A percentile compares a stretch with the other conserved stretches of the same genome.
Evolutionary conservation across 2,797 vertebrate genomes (phyloP).

Genomic region (Trachops cirrhosus): DNA sequence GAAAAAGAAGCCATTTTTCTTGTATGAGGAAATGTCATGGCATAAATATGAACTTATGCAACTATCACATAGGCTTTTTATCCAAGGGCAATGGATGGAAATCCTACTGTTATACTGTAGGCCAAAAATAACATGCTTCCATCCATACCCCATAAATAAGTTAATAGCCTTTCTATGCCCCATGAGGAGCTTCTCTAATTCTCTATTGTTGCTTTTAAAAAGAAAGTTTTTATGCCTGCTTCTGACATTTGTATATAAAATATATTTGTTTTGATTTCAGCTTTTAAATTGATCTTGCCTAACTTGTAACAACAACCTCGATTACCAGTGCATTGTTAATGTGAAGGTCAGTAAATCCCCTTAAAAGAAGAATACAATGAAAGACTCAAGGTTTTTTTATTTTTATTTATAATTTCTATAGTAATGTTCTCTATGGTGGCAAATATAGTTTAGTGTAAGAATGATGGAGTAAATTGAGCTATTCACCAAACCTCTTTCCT

Average conservation of each 20-base stretch:
- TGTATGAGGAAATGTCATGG: constrained; percentile 25
- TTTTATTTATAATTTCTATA: constrained; percentile 53
- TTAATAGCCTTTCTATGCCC: constrained; percentile 26
- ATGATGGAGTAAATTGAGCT: neutral
- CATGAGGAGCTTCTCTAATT: constrained; percentile 6
- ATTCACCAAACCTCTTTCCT: constrained; percentile 12
- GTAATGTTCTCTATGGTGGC: constrained; percentile 17
- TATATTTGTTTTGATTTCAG: constrained; percentile 4
- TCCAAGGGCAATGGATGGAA: neutral
- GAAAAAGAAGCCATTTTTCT: constrained; percentile 53
- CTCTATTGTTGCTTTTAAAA: constrained; percentile 33
- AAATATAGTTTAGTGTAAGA: constrained; percentile 33
- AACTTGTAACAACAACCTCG: constrained; percentile 12
- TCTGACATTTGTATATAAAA: constrained; percentile 19
- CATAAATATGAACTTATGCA: constrained; percentile 8
- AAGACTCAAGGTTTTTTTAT: constrained; percentile 15
- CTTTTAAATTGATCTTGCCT: constrained; percentile 35
- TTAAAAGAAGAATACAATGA: constrained; percentile 39
- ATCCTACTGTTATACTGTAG: neutral
- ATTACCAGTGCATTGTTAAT: constrained; percentile 24
- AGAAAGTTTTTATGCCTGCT: neutral
- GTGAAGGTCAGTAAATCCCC: neutral
- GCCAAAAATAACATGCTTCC: constrained; percentile 3
- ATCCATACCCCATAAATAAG: neutral
- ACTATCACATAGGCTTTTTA: neutral